Percentiles rank a stretch among this genome's conserved stretches.
Evolutionary conservation across 64 coral and sea anemone species (phyloP).

Genomic region (Montipora sp.): DNA sequence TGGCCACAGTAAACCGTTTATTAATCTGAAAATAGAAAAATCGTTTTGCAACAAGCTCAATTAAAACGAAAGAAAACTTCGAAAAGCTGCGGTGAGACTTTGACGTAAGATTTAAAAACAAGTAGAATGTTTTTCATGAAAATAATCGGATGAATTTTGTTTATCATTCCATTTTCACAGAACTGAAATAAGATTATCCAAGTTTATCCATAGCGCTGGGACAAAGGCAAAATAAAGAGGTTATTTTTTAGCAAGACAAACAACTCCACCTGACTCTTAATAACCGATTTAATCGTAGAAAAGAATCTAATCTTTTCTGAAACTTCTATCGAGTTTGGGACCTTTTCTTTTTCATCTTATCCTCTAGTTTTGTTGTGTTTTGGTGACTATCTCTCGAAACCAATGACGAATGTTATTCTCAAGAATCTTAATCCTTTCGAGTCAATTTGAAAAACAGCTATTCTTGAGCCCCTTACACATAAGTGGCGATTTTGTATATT

Average conservation of each 20-base stretch:
- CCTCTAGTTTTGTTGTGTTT: not conserved
- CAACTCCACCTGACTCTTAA: not conserved
- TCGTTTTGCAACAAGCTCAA: not conserved
- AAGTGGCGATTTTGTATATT: conserved; percentile 16
- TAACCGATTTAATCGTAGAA: not conserved
- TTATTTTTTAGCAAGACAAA: not conserved
- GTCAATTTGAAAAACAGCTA: not conserved
- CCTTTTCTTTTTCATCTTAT: not conserved
- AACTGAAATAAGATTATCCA: not conserved
- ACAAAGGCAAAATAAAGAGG: conserved; percentile 6
- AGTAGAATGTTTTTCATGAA: not conserved
- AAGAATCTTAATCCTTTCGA: not conserved
- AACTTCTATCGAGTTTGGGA: not conserved
- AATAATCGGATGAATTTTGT: conserved; percentile 18
- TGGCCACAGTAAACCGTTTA: not conserved
- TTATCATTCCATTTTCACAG: not conserved
- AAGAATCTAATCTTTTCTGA: not conserved
- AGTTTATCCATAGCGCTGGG: not conserved
- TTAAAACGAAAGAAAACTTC: not conserved
- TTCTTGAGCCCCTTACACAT: not conserved
- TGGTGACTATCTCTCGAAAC: not conserved
- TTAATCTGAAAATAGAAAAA: not conserved
- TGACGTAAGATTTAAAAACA: not conserved
- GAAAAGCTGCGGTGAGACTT: not conserved
- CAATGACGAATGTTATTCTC: not conserved